These are phyloP conservation scores for Enteromius unitaeniatus DNA, from an alignment of 2,797 vertebrate genomes.

Conservation along the genomic window DNA sequence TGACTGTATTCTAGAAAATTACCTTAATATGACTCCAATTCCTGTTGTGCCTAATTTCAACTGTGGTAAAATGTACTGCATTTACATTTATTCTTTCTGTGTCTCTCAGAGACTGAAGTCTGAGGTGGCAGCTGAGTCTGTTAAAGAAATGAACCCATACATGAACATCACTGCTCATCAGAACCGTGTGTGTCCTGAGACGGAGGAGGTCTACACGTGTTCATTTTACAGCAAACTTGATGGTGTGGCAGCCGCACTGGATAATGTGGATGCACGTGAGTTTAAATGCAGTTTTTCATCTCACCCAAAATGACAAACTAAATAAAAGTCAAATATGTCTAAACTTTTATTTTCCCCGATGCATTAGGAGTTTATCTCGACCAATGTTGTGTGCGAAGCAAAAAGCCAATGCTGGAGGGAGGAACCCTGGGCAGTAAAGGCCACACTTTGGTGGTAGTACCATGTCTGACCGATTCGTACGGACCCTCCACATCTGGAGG, in stretches of 20 bases:
- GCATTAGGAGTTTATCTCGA: slow-evolving; percentile 84
- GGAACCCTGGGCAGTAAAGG: slow-evolving; percentile 83
- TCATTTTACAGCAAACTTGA: slow-evolving; percentile 81
- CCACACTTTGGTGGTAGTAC: slow-evolving; percentile 80
- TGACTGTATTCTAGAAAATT: background rate
- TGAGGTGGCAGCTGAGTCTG: slow-evolving; percentile 76
- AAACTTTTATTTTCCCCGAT: slow-evolving; percentile 5
- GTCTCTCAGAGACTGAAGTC: slow-evolving; percentile 84
- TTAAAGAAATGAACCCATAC: slow-evolving; percentile 79
- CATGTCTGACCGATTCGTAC: slow-evolving; percentile 80
- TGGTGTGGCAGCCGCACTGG: slow-evolving; percentile 84
- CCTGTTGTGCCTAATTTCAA: background rate
- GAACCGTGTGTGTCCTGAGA: slow-evolving; percentile 79
- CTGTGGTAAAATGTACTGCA: background rate
- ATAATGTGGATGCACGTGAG: slow-evolving; percentile 88
- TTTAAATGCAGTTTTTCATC: background rate
- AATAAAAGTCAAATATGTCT: background rate
- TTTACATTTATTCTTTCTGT: background rate
- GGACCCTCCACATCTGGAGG: background rate
- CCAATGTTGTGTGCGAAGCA: slow-evolving; percentile 75
- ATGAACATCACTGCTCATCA: slow-evolving; percentile 79
- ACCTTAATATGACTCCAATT: background rate
- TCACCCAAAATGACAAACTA: background rate
- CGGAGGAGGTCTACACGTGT: slow-evolving; percentile 78
- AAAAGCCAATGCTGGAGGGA: slow-evolving; percentile 84